Evolutionary conservation across 2,888 invertebrate genomes (phyloP).

Genomic region (Idaea straminata): DNA sequence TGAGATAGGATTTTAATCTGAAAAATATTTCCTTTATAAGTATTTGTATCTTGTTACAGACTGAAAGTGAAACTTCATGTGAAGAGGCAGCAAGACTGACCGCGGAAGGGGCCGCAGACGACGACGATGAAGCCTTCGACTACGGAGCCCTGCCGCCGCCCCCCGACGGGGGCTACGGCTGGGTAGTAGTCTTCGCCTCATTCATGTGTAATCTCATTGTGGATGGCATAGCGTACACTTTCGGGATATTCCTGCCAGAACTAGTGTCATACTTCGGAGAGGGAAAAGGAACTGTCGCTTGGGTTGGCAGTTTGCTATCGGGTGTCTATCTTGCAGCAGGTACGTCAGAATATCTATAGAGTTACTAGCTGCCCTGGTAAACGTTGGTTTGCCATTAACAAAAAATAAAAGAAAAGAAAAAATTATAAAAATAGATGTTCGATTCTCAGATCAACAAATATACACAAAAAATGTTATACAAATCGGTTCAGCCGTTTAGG

Average conservation of each 20-base stretch:
- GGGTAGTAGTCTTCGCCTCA: conserved; percentile 96
- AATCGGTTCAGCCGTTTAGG: too few relatives aligned
- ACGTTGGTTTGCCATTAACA: too few relatives aligned
- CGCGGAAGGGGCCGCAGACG: conserved; percentile 79
- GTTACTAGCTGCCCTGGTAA: too few relatives aligned
- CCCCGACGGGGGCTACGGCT: conserved; percentile 95
- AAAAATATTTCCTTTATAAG: background rate
- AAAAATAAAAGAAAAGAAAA: too few relatives aligned
- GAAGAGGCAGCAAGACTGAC: conserved; percentile 91
- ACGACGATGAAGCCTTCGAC: conserved; percentile 82
- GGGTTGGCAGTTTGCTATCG: conserved; percentile 96
- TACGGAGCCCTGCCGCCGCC: conserved; percentile 91
- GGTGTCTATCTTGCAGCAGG: conserved; percentile 97
- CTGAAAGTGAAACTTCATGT: conserved; percentile 92
- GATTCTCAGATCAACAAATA: too few relatives aligned
- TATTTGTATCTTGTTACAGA: conserved; percentile 76
- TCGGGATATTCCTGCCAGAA: conserved; percentile 93
- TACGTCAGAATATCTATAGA: conserved; percentile 52
- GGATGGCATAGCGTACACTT: conserved; percentile 99
- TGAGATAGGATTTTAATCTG: too few relatives aligned
- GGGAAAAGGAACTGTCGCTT: conserved; percentile 92
- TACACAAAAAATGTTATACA: too few relatives aligned
- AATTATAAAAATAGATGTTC: too few relatives aligned
- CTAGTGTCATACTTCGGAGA: conserved; percentile 90
- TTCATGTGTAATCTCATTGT: conserved; percentile 99